Evolutionary conservation across 2,888 invertebrate genomes (phyloP).

Genomic region (Scaptodrosophila latifasciaeformis): DNA sequence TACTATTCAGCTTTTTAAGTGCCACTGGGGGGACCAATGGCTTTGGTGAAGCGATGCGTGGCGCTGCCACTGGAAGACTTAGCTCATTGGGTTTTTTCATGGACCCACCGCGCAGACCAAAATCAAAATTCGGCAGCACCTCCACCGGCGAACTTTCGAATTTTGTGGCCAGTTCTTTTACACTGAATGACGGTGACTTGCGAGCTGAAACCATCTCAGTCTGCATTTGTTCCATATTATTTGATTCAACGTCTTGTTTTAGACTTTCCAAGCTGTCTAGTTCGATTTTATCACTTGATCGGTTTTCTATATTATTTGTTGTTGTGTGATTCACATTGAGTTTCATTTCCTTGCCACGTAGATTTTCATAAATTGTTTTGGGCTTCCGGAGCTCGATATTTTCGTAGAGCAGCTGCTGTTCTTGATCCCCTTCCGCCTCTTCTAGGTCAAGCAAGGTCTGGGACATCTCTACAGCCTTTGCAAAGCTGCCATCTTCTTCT

Average conservation of each 20-base stretch:
- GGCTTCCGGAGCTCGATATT: conserved; percentile 74
- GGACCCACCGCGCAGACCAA: conserved; percentile 67
- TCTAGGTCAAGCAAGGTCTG: conserved; percentile 27
- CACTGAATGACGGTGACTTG: conserved; percentile 76
- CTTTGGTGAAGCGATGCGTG: conserved; percentile 19
- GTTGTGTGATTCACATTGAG: conserved; percentile 22
- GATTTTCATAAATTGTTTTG: conserved; percentile 72
- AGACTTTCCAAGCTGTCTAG: conserved; percentile 69
- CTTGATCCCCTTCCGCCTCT: conserved; percentile 41
- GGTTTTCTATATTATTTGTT: conserved; percentile 64
- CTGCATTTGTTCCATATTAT: conserved; percentile 41
- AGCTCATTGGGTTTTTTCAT: conserved; percentile 56
- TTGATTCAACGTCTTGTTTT: conserved; percentile 32
- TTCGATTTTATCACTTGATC: conserved; percentile 59
- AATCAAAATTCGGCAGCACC: conserved; percentile 78
- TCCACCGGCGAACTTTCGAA: conserved; percentile 80
- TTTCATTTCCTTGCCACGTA: conserved; percentile 71
- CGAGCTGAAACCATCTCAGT: conserved; percentile 31
- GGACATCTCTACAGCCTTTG: conserved; percentile 44
- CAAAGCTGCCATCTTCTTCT: conserved; percentile 46
- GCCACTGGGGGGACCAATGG: conserved; percentile 27
- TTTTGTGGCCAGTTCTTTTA: conserved; percentile 79
- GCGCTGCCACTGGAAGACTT: conserved; percentile 27
- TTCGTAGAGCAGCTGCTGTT: conserved; percentile 72
- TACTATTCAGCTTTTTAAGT: conserved; percentile 77